phyloP scores from a whole-genome alignment of 2,113 vertebrate genomes.

The Salvator merianae region DNA sequence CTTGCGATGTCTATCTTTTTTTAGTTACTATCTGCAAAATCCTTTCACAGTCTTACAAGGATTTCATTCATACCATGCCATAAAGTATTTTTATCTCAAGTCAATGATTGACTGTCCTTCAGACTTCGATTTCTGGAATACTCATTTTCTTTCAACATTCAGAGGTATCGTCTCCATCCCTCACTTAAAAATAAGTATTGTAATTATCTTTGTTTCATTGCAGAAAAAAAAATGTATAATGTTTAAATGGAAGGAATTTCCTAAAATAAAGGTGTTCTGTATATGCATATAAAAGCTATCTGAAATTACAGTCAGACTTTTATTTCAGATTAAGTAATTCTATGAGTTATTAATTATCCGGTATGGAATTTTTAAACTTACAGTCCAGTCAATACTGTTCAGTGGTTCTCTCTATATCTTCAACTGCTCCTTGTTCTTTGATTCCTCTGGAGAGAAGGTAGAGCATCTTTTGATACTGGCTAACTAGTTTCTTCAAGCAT shows the following conservation, averaged over 20 bases:
- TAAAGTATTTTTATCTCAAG: no score
- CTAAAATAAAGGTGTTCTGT: not conserved
- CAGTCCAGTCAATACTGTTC: conserved; percentile 22
- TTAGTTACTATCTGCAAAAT: no score
- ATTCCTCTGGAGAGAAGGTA: conserved; percentile 62
- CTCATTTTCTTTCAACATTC: no score
- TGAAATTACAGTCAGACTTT: conserved; percentile 16
- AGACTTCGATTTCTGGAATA: no score
- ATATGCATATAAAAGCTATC: not conserved
- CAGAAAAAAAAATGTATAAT: not conserved
- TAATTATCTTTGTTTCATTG: not conserved
- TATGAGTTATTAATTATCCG: not conserved
- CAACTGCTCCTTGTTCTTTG: conserved; percentile 45
- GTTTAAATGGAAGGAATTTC: not conserved
- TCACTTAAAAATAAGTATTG: not conserved
- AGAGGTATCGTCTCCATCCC: no score
- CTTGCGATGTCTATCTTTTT: no score
- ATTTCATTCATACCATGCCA: no score
- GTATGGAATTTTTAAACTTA: conserved; percentile 51
- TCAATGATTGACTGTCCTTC: no score
- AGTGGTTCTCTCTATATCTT: conserved; percentile 48
- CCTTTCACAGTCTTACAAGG: no score
- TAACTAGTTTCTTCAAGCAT: conserved; percentile 54
- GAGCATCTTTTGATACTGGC: conserved; percentile 64
- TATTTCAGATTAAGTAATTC: not conserved